Evolutionary conservation across 2,888 invertebrate genomes (phyloP).

Genomic region (Nysson spinosus): DNA sequence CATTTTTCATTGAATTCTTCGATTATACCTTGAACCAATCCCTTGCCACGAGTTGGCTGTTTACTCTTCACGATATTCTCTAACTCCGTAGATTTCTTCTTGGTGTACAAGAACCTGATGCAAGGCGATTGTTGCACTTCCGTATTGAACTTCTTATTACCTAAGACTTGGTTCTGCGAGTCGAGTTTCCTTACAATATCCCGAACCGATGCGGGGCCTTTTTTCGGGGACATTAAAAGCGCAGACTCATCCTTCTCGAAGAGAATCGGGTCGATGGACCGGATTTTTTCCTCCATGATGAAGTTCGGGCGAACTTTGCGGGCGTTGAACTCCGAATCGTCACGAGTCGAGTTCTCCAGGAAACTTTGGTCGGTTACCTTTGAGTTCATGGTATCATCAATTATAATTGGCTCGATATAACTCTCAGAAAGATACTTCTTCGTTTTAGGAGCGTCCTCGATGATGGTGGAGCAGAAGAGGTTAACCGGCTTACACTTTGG

Average conservation of each 20-base stretch:
- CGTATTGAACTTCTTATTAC: background rate
- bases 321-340: no score
- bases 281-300: conserved; percentile 3
- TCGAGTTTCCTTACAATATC: conserved; percentile 23
- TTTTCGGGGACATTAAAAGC: background rate
- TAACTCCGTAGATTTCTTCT: conserved; percentile 53
- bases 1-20: conserved; percentile 52
- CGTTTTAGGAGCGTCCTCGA: background rate
- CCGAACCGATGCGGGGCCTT: conserved; percentile 1
- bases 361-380: no score
- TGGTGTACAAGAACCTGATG: conserved; percentile 36
- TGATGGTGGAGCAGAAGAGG: conserved; percentile 13
- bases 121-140: conserved; percentile 10
- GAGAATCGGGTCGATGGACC: conserved; percentile 7
- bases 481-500: conserved; percentile 11
- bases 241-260: conserved; percentile 4
- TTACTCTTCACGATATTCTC: conserved; percentile 50
- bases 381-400: no score
- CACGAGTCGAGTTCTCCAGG: background rate
- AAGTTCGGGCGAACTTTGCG: background rate
- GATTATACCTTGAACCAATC: conserved; percentile 56
- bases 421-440: background rate
- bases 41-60: conserved; percentile 11
- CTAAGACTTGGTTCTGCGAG: background rate
- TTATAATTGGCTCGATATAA: background rate